Conservation (phyloP, 2,797 vertebrate genomes). For the Thamnophis elegans region DNA sequence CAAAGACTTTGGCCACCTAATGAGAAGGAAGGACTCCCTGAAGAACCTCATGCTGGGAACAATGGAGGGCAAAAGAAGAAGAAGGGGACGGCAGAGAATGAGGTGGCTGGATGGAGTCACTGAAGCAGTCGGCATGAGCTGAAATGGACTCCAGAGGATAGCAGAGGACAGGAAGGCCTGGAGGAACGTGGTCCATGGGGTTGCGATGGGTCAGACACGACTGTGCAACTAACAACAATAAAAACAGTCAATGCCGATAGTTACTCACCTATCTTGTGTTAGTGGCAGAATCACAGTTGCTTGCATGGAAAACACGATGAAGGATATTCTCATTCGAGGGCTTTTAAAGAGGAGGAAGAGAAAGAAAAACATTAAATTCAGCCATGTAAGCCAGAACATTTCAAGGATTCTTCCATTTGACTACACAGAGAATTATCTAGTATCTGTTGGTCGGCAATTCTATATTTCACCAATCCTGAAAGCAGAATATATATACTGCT, state of each 20-base stretch:
- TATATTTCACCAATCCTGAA: not conserved
- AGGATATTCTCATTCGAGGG: constrained; percentile 88
- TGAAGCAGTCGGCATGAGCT: too few species aligned
- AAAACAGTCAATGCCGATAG: constrained; percentile 34
- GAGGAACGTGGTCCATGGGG: too few species aligned
- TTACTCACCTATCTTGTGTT: constrained; percentile 88
- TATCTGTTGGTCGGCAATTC: not conserved
- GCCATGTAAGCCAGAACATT: constrained; percentile 11
- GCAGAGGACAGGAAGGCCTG: too few species aligned
- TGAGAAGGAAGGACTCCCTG: too few species aligned
- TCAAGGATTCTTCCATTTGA: not conserved
- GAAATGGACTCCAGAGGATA: too few species aligned
- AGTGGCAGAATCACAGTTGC: constrained; percentile 83
- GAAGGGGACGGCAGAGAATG: too few species aligned
- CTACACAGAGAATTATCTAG: not conserved
- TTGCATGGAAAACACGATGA: constrained; percentile 88
- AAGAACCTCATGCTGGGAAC: too few species aligned
- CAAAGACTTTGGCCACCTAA: too few species aligned
- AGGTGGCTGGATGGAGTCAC: too few species aligned
- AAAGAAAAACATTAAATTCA: constrained; percentile 53
- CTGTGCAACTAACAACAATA: not conserved
- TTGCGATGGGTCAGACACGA: too few species aligned
- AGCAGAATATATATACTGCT: not conserved
- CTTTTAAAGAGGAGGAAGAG: constrained; percentile 71
- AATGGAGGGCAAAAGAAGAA: too few species aligned